Conservation (phyloP, 2,888 invertebrate species). For the Anoncus sp. region DNA sequence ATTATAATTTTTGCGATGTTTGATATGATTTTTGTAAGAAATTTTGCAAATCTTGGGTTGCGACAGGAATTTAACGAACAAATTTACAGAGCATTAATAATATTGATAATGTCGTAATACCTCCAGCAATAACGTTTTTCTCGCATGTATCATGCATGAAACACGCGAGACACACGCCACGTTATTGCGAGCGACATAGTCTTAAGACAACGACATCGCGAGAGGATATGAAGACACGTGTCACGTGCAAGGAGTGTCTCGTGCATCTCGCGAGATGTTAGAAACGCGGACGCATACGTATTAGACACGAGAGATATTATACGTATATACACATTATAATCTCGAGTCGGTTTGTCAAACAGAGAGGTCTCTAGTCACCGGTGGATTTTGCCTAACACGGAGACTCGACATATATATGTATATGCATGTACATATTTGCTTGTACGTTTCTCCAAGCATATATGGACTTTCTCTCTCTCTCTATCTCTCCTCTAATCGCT, state of each 20-base stretch:
- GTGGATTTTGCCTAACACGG: constrained; percentile 31
- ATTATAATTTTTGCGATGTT: no score
- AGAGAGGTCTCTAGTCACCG: constrained; percentile 32
- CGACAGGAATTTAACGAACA: neutral
- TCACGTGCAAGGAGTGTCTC: constrained; percentile 53
- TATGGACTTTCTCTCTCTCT: constrained; percentile 1
- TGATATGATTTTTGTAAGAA: no score
- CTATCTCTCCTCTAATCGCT: neutral
- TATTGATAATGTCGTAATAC: neutral
- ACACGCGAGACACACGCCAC: constrained; percentile 6
- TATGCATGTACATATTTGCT: constrained; percentile 43
- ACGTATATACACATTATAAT: constrained; percentile 41
- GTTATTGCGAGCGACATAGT: constrained; percentile 40
- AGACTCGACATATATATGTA: neutral
- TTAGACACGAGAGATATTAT: constrained; percentile 38
- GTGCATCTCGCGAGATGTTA: constrained; percentile 42
- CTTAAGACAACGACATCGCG: constrained; percentile 35
- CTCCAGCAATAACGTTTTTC: neutral
- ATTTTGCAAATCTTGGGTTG: no score
- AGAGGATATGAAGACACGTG: constrained; percentile 55
- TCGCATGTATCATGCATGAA: constrained; percentile 21
- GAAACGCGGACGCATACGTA: constrained; percentile 34
- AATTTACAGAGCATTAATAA: neutral
- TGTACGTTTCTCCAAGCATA: constrained; percentile 19
- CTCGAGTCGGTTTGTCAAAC: constrained; percentile 50